These are phyloP conservation scores for Engraulis encrasicolus DNA, from an alignment of 2,113 vertebrate genomes.

Conservation along the genomic window DNA sequence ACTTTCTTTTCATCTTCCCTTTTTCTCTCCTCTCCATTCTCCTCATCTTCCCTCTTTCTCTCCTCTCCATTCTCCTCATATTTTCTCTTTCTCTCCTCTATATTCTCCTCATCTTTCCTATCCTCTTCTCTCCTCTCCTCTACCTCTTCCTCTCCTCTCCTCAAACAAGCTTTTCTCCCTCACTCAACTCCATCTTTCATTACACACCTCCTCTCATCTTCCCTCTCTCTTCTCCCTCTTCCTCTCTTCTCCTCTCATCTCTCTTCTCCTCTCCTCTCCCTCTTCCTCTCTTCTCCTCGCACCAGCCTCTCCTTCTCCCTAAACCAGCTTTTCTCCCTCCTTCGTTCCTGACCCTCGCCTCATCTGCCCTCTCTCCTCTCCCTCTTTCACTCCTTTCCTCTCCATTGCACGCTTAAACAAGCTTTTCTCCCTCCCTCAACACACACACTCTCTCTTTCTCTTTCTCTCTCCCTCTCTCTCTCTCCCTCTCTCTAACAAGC, in stretches of 20 bases:
- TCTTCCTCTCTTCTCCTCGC: not conserved
- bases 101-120: no score
- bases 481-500: no score
- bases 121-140: no score
- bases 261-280: not conserved
- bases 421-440: no score
- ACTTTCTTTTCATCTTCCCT: slow-evolving; percentile 63
- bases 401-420: no score
- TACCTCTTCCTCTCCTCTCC: slow-evolving; percentile 45
- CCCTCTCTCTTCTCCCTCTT: not conserved
- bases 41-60: not conserved
- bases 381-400: not conserved
- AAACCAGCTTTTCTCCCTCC: not conserved
- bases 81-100: not conserved
- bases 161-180: no score
- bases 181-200: slow-evolving; percentile 10
- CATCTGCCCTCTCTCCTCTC: not conserved
- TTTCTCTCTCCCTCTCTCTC: no score
- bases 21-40: not conserved
- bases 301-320: not conserved
- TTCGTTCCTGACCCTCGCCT: not conserved
- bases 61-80: slow-evolving; percentile 9
- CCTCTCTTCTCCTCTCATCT: not conserved
- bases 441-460: no score
- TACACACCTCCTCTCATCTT: no score